phyloP scores from a whole-genome alignment of 2,888 invertebrate species.

The Mechanitis messenoides region DNA sequence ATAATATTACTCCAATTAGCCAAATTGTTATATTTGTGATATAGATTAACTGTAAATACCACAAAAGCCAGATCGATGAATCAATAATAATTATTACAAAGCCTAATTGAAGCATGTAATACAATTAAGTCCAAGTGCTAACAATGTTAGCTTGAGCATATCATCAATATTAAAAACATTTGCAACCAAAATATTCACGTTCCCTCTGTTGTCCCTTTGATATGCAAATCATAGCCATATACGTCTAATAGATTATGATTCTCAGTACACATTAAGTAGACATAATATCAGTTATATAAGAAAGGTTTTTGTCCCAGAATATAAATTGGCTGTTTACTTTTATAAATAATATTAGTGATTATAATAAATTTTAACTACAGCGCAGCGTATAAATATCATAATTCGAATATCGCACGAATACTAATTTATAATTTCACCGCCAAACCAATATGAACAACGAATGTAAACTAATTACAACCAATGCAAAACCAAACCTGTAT shows the following conservation, averaged over 20 bases:
- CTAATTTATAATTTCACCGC: constrained; percentile 19
- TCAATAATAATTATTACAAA: constrained; percentile 13
- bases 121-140: background rate
- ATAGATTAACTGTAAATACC: constrained; percentile 3
- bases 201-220: constrained; percentile 26
- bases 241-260: constrained; percentile 15
- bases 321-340: constrained; percentile 2
- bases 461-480: no score
- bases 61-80: constrained; percentile 6
- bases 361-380: background rate
- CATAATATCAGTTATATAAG: background rate
- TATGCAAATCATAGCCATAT: constrained; percentile 28
- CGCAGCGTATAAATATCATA: background rate
- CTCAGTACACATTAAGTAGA: constrained; percentile 3
- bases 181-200: constrained; percentile 31
- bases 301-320: background rate
- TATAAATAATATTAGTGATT: background rate
- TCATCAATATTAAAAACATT: constrained; percentile 24
- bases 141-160: constrained; percentile 13
- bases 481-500: no score
- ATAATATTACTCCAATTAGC: no score
- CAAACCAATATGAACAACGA: no score
- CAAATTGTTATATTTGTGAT: background rate
- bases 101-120: constrained; percentile 5
- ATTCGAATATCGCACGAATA: background rate